phyloP scores from a whole-genome alignment of 2,797 vertebrate species.

The Aerospiza tachiro region DNA sequence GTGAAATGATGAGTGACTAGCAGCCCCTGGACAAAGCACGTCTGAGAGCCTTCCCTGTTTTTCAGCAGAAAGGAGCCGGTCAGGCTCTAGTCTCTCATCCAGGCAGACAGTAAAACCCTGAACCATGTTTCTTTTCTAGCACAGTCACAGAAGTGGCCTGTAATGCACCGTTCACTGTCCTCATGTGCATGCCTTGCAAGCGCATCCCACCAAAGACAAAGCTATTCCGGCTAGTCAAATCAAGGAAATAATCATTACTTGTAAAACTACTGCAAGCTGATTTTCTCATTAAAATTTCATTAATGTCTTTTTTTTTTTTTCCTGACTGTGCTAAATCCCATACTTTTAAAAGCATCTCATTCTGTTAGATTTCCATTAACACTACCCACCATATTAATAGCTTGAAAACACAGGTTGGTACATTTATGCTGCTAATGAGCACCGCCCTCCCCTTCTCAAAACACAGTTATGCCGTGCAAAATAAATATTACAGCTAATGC shows the following conservation, averaged over 20 bases:
- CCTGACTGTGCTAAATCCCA: not conserved
- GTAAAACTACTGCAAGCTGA: constrained; percentile 50
- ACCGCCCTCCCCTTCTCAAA: not conserved
- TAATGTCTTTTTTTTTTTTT: not conserved
- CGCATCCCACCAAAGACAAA: not conserved
- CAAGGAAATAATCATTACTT: constrained; percentile 29
- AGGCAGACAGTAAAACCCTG: not conserved
- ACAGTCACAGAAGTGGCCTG: not conserved
- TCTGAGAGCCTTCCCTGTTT: accelerated
- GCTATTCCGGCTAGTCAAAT: not conserved
- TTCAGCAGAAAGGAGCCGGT: not conserved
- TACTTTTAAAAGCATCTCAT: constrained; percentile 16
- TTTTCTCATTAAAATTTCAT: constrained; percentile 66
- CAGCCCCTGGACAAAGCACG: not conserved
- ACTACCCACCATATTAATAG: constrained; percentile 16
- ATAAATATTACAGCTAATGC: not conserved
- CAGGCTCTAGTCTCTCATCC: not conserved
- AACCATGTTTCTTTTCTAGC: not conserved
- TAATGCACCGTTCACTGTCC: not conserved
- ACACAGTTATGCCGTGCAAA: not conserved
- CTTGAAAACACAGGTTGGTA: not conserved
- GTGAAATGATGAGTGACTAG: too few species aligned
- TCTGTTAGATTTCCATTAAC: constrained; percentile 57
- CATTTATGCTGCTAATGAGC: constrained; percentile 5
- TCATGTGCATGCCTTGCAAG: not conserved